A percentile compares a stretch with the other conserved stretches of the same genome.
These are phyloP conservation scores for Tetraneura akinire DNA, from an alignment of 1,140 invertebrate species.

Conservation along the genomic window DNA sequence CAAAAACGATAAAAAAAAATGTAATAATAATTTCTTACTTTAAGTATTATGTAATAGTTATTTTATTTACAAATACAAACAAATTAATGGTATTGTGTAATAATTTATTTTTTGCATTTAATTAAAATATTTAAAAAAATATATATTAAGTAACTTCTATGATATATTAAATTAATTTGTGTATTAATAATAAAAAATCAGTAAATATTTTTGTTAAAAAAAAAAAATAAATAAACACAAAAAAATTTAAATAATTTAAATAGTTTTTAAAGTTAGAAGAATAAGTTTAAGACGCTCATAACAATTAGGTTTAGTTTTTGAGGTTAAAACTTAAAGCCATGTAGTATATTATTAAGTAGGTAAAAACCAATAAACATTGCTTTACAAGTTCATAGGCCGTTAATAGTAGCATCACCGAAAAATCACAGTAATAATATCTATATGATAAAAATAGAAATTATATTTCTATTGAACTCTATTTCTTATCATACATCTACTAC, in stretches of 20 bases:
- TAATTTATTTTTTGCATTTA: conserved; percentile 13
- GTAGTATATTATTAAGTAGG: conserved; percentile 41
- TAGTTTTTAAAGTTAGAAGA: conserved; percentile 32
- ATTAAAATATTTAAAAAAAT: neutral
- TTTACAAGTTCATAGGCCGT: neutral
- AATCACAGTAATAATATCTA: conserved; percentile 33
- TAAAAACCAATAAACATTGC: conserved; percentile 18
- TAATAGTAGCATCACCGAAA: conserved; percentile 48
- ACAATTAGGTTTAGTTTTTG: conserved; percentile 42
- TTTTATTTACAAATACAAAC: conserved; percentile 38
- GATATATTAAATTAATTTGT: conserved; percentile 33
- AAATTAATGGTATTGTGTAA: neutral
- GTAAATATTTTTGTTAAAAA: conserved; percentile 33
- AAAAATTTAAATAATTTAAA: conserved; percentile 6
- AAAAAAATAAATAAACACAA: conserved; percentile 21
- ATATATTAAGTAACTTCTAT: neutral
- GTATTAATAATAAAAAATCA: conserved; percentile 32
- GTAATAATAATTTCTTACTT: conserved; percentile 29
- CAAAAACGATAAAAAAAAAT: conserved; percentile 1
- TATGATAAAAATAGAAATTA: neutral
- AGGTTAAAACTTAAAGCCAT: conserved; percentile 45
- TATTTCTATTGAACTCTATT: neutral
- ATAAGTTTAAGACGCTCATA: conserved; percentile 1
- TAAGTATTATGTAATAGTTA: neutral
- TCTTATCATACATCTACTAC: neutral